A percentile compares a stretch with the other conserved stretches of the same genome.
Evolutionary conservation across 2,888 invertebrate genomes (phyloP).

Genomic region (Hipparchia semele): DNA sequence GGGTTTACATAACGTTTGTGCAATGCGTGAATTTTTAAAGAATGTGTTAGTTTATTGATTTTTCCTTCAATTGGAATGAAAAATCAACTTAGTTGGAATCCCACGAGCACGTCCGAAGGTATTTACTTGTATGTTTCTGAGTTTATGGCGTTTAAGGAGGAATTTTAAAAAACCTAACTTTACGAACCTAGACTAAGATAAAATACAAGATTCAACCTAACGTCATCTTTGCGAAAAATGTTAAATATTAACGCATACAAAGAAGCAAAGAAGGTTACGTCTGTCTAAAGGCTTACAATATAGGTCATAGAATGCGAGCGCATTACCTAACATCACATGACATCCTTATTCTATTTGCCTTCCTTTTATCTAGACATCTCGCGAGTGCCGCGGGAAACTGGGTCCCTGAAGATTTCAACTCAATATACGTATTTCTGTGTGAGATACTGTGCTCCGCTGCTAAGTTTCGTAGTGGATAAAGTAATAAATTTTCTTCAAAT

Average conservation of each 20-base stretch:
- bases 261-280: neutral
- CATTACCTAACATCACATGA: constrained; percentile 12
- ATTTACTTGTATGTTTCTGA: no score
- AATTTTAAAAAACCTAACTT: no score
- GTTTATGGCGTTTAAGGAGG: no score
- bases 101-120: no score
- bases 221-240: neutral
- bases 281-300: neutral
- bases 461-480: constrained; percentile 1
- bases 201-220: neutral
- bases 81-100: no score
- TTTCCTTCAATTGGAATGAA: no score
- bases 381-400: neutral
- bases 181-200: no score
- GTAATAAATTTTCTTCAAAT: constrained; percentile 11
- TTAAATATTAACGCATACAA: neutral
- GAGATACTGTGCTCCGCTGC: neutral
- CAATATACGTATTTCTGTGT: neutral
- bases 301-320: neutral
- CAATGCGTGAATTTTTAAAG: no score
- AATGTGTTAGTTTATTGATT: no score
- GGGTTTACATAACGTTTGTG: neutral
- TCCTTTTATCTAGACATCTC: constrained; percentile 26
- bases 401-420: constrained; percentile 1
- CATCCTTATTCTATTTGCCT: constrained; percentile 26